Evolutionary conservation across 2,113 vertebrate species (phyloP).

Genomic region (Siphamia tubifer): DNA sequence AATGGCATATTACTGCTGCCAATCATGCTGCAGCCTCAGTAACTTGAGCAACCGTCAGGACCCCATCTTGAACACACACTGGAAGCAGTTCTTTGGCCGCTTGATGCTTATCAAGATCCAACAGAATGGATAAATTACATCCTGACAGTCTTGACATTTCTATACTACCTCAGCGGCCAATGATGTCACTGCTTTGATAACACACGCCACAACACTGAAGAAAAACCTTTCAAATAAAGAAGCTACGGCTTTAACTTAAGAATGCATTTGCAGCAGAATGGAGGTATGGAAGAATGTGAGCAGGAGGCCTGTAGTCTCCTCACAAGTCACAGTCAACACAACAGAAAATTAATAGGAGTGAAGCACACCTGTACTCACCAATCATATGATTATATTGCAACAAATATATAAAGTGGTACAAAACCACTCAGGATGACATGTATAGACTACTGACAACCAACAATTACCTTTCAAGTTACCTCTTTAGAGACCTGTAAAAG

Average conservation of each 20-base stretch:
- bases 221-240: not conserved
- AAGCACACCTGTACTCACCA: conserved; percentile 24
- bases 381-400: conserved; percentile 15
- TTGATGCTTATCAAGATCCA: conserved; percentile 27
- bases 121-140: conserved; percentile 9
- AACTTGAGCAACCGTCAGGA: conserved; percentile 43
- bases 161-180: not conserved
- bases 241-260: conserved; percentile 38
- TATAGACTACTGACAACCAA: conserved; percentile 7
- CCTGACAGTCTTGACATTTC: not conserved
- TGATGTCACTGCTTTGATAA: not conserved
- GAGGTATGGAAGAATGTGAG: conserved; percentile 18
- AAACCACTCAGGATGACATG: not conserved
- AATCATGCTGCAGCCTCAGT: conserved; percentile 38
- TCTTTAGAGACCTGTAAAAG: not conserved
- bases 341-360: conserved; percentile 11
- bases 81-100: conserved; percentile 8
- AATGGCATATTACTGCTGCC: conserved; percentile 62
- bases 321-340: not conserved
- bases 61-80: not conserved
- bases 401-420: conserved; percentile 31
- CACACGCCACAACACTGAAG: not conserved
- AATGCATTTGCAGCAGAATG: not conserved
- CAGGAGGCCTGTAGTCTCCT: not conserved
- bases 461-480: conserved; percentile 3